A percentile compares a stretch with the other conserved stretches of the same genome.
phyloP scores from a whole-genome alignment of 1,140 invertebrate species.

The Probaryconus sp. region DNA sequence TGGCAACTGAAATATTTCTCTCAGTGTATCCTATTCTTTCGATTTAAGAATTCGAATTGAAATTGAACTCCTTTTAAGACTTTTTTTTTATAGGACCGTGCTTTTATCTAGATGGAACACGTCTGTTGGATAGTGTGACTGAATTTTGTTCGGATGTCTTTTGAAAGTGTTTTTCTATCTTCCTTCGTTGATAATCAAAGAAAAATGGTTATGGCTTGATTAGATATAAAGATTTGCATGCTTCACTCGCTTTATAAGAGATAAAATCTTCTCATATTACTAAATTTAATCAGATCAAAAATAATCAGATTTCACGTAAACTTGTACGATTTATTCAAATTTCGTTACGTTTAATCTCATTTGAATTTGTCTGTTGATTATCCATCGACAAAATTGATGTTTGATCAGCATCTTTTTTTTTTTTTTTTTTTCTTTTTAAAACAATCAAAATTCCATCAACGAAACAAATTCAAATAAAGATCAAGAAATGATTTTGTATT shows the following conservation, averaged over 20 bases:
- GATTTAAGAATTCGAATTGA: constrained; percentile 25
- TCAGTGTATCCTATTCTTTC: constrained; percentile 8
- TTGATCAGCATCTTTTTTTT: no score
- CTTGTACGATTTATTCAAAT: neutral
- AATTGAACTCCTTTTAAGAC: constrained; percentile 35
- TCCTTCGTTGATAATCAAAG: constrained; percentile 22
- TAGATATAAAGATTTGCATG: constrained; percentile 27
- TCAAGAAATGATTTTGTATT: no score
- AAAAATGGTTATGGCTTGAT: constrained; percentile 28
- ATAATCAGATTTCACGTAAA: neutral
- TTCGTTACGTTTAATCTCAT: neutral
- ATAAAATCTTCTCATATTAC: neutral
- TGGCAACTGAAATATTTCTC: constrained; percentile 17
- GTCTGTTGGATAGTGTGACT: constrained; percentile 22
- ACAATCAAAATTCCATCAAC: no score
- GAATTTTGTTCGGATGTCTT: constrained; percentile 29
- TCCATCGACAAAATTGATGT: no score
- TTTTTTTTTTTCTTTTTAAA: no score
- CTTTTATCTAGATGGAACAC: constrained; percentile 33
- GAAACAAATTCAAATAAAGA: no score
- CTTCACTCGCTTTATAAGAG: constrained; percentile 5
- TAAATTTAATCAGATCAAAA: constrained; percentile 1
- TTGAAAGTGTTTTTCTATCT: constrained; percentile 24
- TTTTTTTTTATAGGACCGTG: constrained; percentile 27
- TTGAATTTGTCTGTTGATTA: neutral